Conservation (phyloP, 2,113 vertebrate species). For the Phylloscopus trochilus region DNA sequence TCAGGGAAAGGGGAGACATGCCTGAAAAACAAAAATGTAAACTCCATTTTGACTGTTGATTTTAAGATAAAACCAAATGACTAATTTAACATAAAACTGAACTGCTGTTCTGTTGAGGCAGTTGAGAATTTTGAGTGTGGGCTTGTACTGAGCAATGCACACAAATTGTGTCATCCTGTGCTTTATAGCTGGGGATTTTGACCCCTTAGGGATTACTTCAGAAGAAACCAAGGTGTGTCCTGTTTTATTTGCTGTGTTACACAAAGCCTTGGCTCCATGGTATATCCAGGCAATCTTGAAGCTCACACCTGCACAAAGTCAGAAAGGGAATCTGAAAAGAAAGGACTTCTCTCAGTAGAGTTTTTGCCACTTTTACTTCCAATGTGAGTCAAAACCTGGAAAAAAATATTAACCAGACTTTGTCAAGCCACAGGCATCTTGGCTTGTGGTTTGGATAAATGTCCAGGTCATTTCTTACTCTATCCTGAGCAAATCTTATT, state of each 20-base stretch:
- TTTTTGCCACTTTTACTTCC: conserved; percentile 31
- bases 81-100: neutral
- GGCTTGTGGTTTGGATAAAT: neutral
- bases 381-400: neutral
- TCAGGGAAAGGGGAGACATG: neutral
- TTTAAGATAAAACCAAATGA: neutral
- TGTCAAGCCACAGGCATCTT: conserved; percentile 27
- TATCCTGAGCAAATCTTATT: neutral
- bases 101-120: neutral
- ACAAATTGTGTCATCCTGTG: neutral
- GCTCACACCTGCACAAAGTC: neutral
- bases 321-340: neutral
- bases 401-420: neutral
- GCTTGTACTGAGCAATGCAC: neutral
- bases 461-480: neutral
- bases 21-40: neutral
- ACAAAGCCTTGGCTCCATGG: neutral
- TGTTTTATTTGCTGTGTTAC: neutral
- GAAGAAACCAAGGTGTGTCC: neutral
- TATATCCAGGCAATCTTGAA: neutral
- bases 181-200: neutral
- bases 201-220: neutral
- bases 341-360: neutral
- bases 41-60: neutral
- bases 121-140: neutral